phyloP scores from a whole-genome alignment of 2,797 vertebrate species.

The Trachops cirrhosus region DNA sequence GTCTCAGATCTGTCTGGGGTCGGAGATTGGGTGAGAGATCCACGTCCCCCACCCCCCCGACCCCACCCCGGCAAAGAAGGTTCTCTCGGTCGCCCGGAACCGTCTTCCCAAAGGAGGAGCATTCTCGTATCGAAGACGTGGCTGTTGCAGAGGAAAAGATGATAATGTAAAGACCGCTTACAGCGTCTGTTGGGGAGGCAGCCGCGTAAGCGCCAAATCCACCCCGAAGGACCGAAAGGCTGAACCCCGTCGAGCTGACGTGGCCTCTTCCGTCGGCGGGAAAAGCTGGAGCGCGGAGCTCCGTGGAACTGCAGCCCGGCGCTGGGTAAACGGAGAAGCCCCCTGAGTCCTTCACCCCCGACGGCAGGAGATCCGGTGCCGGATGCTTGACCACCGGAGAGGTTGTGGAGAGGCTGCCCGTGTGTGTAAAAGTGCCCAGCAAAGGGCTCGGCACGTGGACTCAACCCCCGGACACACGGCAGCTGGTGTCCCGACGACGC shows the following conservation, averaged over 20 bases:
- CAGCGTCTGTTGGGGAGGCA: background rate
- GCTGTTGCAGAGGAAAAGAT: background rate
- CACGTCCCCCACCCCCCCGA: no score
- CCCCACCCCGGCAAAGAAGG: background rate
- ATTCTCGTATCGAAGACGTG: background rate
- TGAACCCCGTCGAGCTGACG: background rate
- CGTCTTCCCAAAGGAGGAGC: background rate
- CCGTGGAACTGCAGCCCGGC: conserved; percentile 42
- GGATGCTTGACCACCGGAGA: background rate
- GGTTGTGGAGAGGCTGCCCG: background rate
- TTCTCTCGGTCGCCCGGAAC: background rate
- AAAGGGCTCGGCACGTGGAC: background rate
- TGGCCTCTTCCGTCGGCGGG: background rate
- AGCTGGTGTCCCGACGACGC: background rate
- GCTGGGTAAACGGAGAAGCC: conserved; percentile 42
- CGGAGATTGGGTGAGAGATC: background rate
- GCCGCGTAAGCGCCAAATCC: background rate
- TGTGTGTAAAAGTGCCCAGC: background rate
- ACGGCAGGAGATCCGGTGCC: conserved; percentile 19
- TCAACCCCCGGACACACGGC: background rate
- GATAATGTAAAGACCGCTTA: background rate
- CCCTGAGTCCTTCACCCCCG: conserved; percentile 31
- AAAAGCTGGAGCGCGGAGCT: conserved; percentile 1
- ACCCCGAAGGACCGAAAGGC: background rate
- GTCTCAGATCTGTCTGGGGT: background rate